Conservation (phyloP, 2,888 invertebrate species). For the Idaea biselata region DNA sequence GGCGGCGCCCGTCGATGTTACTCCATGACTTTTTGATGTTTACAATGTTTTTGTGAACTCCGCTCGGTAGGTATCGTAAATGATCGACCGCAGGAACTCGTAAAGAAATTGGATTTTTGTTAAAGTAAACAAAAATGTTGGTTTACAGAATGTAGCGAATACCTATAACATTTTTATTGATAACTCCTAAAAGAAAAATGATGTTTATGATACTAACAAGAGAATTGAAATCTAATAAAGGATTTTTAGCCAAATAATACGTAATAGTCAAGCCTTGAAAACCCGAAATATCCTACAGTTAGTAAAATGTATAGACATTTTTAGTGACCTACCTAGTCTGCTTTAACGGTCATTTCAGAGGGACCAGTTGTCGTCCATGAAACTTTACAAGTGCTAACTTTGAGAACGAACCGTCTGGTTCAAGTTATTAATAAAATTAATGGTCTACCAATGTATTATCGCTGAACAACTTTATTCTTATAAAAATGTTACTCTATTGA, state of each 20-base stretch:
- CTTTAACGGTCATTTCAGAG: slow-evolving; percentile 46
- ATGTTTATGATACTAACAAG: neutral
- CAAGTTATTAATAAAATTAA: slow-evolving; percentile 46
- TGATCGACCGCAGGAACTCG: slow-evolving; percentile 1
- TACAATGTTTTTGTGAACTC: slow-evolving; percentile 10
- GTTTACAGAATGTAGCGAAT: neutral
- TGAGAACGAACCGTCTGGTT: slow-evolving; percentile 33
- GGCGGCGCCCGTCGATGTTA: slow-evolving; percentile 13
- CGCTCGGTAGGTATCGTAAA: neutral
- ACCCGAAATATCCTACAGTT: neutral
- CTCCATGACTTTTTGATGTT: slow-evolving; percentile 17
- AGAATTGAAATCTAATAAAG: neutral
- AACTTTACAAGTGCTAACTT: slow-evolving; percentile 44
- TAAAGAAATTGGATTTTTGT: slow-evolving; percentile 1
- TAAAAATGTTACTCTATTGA: slow-evolving; percentile 14
- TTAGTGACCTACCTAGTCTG: slow-evolving; percentile 23
- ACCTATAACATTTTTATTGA: neutral
- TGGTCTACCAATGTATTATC: slow-evolving; percentile 40
- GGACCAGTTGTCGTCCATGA: slow-evolving; percentile 45
- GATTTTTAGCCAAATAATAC: neutral
- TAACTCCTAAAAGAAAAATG: neutral
- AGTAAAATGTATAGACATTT: neutral
- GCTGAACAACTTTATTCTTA: slow-evolving; percentile 16
- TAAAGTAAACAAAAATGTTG: neutral
- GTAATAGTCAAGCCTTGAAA: neutral